Evolutionary conservation across 2,888 invertebrate genomes (phyloP), one percentile per base, ranked within the genome.

Genomic region (Pecten maximus): DNA sequence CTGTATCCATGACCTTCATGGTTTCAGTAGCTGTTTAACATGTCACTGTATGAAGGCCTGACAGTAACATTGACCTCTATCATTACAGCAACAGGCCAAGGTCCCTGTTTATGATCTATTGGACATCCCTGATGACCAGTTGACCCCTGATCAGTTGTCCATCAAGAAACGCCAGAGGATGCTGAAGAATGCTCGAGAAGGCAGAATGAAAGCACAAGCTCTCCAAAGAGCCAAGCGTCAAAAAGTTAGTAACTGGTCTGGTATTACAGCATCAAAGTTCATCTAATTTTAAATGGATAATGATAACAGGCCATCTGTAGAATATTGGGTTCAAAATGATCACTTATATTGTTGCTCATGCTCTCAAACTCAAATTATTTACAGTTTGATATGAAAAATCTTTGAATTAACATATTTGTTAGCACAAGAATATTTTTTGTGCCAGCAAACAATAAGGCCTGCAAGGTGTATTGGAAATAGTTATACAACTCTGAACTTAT

Each of bases 121-220:
- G 88, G 94, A 96, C 87, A 94, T 96, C 15, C 95, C 96, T 16
- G 96, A 96, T 93, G 96, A 96, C 54, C 95, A 95, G 93, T 91
- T 96, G 88, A 95, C 94, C 1, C 94, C 94, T 0, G 96, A 95
- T 54, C 95, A 95, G 91, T 92, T 95, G 97, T 97, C 95, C 97
- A 97, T 94, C 97, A 97, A 95, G 97, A 97, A 96, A 97, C 97
- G 94, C 96, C 97, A 96, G 92, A 94, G 93, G 87, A 96, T 96
- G 89, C 93, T 96, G 89, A 94, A 95, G 91, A 95, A 95, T 92
- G 96, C 95, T 3, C 90, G 95, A 74, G 96, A 96, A 87, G 95
- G 95, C 0, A 89, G 95, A 87, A 93, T 92, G 10, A 93, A 92
- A 50, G 95, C 95, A 2, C 94, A 95, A 90, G 95, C 95, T 12